A percentile compares a stretch with the other conserved stretches of the same genome.
These are phyloP conservation scores for Gastracanthus pulcherrimus DNA, from an alignment of 2,888 invertebrate species.

Conservation along the genomic window DNA sequence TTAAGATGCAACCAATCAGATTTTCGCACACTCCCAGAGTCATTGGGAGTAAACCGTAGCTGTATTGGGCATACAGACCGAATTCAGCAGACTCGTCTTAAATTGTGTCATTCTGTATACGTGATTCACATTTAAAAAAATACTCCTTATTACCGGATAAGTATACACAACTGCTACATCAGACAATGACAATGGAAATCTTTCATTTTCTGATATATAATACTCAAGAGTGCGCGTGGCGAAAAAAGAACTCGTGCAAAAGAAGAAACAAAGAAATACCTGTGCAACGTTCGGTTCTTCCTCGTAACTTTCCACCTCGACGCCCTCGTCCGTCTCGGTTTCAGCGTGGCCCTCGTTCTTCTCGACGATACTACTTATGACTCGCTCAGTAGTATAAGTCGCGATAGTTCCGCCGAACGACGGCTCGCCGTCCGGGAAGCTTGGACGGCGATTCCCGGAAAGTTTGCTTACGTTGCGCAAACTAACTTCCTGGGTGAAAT, in stretches of 20 bases:
- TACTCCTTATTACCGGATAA: too few relatives aligned
- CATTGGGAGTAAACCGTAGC: too few relatives aligned
- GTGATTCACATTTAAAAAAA: too few relatives aligned
- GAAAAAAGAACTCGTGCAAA: background rate
- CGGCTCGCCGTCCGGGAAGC: background rate
- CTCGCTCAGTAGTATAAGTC: conserved; percentile 38
- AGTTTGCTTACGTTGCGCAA: conserved; percentile 32
- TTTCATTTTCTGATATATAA: too few relatives aligned
- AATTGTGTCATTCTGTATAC: too few relatives aligned
- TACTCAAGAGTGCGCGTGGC: too few relatives aligned
- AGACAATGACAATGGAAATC: too few relatives aligned
- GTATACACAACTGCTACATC: too few relatives aligned
- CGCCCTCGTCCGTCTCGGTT: background rate
- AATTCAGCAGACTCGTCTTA: too few relatives aligned
- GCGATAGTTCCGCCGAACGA: conserved; percentile 5
- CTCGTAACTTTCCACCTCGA: conserved; percentile 20
- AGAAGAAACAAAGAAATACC: background rate
- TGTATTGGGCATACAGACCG: too few relatives aligned
- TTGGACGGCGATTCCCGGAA: background rate
- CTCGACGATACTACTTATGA: background rate
- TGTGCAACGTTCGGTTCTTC: background rate
- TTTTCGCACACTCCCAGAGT: too few relatives aligned
- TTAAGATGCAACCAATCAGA: too few relatives aligned
- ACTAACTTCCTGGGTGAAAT: conserved; percentile 11
- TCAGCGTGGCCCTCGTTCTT: background rate